Conservation (phyloP, 2,797 vertebrate species). For the Heliangelus exortis region DNA sequence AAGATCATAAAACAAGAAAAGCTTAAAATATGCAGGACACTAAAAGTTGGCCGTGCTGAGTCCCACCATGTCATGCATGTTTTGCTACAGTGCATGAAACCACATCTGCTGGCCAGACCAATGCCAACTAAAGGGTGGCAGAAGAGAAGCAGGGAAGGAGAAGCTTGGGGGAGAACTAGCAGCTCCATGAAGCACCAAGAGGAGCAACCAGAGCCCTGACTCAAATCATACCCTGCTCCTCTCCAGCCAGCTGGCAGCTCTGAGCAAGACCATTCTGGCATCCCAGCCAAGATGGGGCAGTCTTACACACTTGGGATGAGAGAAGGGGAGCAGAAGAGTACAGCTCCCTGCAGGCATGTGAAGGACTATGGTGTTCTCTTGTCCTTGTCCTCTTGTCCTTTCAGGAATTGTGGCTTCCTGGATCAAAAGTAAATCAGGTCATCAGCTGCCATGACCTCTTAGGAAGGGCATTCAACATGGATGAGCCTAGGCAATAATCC, state of each 20-base stretch:
- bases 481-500: constrained; percentile 44
- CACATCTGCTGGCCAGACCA: not conserved
- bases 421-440: constrained; percentile 55
- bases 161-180: not conserved
- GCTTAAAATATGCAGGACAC: not conserved
- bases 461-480: not conserved
- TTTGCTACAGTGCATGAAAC: not conserved
- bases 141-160: not conserved
- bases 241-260: not conserved
- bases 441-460: constrained; percentile 26
- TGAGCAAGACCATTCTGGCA: not conserved
- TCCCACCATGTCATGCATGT: rapidly evolving
- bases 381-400: not conserved
- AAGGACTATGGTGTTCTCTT: not conserved
- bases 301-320: rapidly evolving
- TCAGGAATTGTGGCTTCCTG: not conserved
- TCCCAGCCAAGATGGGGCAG: not conserved
- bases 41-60: not conserved
- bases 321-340: not conserved
- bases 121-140: not conserved
- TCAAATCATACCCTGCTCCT: not conserved
- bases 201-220: not conserved
- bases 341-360: not conserved
- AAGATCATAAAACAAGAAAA: not conserved
- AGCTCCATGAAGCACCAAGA: not conserved